Evolutionary conservation across 2,113 vertebrate genomes (phyloP).

Genomic region (Antechinus stuartii): DNA sequence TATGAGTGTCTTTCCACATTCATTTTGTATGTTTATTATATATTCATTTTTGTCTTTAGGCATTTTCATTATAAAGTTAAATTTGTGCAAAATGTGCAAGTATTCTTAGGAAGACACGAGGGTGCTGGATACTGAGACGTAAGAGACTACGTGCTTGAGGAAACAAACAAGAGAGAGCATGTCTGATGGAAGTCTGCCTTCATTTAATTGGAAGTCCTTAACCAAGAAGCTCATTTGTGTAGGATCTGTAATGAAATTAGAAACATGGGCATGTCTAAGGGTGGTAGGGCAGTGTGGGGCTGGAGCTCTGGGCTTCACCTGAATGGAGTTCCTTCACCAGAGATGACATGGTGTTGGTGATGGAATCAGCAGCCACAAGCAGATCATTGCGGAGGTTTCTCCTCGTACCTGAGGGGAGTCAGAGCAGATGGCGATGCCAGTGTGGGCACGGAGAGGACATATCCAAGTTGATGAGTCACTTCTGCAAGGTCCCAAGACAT

Average conservation of each 20-base stretch:
- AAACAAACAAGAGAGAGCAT: neutral
- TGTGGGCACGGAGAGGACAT: neutral
- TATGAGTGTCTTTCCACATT: neutral
- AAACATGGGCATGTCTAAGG: fast-evolving
- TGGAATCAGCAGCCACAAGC: slow-evolving; percentile 96
- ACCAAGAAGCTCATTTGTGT: neutral
- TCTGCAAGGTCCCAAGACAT: neutral
- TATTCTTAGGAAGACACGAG: fast-evolving
- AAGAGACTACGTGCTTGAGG: slow-evolving; percentile 36
- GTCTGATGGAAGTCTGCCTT: neutral
- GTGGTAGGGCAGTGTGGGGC: fast-evolving
- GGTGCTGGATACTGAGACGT: neutral
- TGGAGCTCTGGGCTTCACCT: slow-evolving; percentile 83
- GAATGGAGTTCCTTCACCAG: slow-evolving; percentile 98
- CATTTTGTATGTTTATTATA: neutral
- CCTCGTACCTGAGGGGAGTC: slow-evolving; percentile 88
- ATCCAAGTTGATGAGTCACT: neutral
- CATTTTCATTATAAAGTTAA: neutral
- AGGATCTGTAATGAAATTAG: fast-evolving
- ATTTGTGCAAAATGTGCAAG: neutral
- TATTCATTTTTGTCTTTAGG: neutral
- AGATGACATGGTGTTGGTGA: slow-evolving; percentile 97
- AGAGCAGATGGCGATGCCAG: slow-evolving; percentile 68
- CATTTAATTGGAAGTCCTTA: neutral
- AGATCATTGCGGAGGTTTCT: slow-evolving; percentile 96